Percentiles rank a stretch among this genome's conserved stretches.
phyloP scores from a whole-genome alignment of 1,140 invertebrate species.

The Protaetia brevitarsis region DNA sequence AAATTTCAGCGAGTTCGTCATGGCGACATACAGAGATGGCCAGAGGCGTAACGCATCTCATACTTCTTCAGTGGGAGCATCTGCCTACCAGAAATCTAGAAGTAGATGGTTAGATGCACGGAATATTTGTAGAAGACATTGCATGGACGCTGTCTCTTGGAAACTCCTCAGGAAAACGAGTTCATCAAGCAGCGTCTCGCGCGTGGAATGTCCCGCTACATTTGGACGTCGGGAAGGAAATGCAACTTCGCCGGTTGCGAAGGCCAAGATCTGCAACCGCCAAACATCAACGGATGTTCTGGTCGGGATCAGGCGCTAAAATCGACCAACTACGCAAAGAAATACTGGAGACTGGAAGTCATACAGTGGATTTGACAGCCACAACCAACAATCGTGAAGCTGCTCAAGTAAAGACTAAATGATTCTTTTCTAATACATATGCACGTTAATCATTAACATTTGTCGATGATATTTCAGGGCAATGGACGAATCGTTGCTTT shows the following conservation, averaged over 20 bases:
- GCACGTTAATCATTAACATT: too few relatives aligned
- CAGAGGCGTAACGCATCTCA: conserved; percentile 77
- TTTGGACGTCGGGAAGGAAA: conserved; percentile 89
- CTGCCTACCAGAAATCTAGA: conserved; percentile 77
- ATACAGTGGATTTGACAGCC: conserved; percentile 77
- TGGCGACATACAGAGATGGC: conserved; percentile 81
- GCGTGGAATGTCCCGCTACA: conserved; percentile 69
- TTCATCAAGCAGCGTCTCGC: conserved; percentile 83
- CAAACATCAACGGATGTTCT: conserved; percentile 90
- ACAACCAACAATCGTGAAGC: conserved; percentile 87
- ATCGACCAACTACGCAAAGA: conserved; percentile 80
- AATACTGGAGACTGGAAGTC: conserved; percentile 86
- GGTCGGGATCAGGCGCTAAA: conserved; percentile 86
- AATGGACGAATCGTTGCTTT: conserved; percentile 87
- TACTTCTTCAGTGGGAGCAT: conserved; percentile 96
- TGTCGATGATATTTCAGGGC: conserved; percentile 59
- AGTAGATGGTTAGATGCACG: conserved; percentile 88
- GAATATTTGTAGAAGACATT: conserved; percentile 88
- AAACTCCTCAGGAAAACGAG: conserved; percentile 87
- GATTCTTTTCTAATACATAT: too few relatives aligned
- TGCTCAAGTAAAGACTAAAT: conserved; percentile 62
- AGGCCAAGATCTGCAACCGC: conserved; percentile 79
- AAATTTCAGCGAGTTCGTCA: conserved; percentile 71
- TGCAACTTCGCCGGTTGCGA: conserved; percentile 91
- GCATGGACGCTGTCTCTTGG: conserved; percentile 90